Percentiles rank a stretch among this genome's conserved stretches.
phyloP scores from a whole-genome alignment of 1,140 invertebrate species.

The Coelopa frigida region DNA sequence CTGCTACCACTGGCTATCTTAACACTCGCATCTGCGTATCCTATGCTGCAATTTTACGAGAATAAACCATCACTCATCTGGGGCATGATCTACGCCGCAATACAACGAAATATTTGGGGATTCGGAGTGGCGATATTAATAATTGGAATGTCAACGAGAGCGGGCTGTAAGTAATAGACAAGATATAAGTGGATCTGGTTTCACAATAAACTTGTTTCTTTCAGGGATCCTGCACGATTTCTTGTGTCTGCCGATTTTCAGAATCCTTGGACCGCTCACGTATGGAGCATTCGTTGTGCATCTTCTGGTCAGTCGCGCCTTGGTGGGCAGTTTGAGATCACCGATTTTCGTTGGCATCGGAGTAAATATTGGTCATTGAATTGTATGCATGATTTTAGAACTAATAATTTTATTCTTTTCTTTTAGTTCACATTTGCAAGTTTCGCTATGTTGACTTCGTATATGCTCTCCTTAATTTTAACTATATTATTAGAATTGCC shows the following conservation, averaged over 20 bases:
- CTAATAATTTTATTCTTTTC: no score
- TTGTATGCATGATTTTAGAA: neutral
- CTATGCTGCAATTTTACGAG: conserved; percentile 37
- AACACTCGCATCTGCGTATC: conserved; percentile 33
- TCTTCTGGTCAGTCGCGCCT: conserved; percentile 27
- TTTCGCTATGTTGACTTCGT: conserved; percentile 32
- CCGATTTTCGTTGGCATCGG: conserved; percentile 34
- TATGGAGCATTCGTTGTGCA: conserved; percentile 40
- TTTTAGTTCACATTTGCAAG: conserved; percentile 34
- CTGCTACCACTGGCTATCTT: conserved; percentile 28
- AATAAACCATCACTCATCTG: conserved; percentile 24
- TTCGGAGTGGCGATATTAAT: conserved; percentile 30
- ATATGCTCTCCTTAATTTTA: conserved; percentile 31
- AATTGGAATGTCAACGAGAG: conserved; percentile 31
- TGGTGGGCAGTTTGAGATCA: conserved; percentile 30
- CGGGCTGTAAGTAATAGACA: conserved; percentile 39
- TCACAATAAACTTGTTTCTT: conserved; percentile 1
- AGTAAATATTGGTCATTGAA: conserved; percentile 25
- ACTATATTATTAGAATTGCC: conserved; percentile 42
- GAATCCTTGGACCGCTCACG: conserved; percentile 35
- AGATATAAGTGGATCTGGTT: neutral
- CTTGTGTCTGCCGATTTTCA: conserved; percentile 32
- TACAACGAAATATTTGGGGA: conserved; percentile 35
- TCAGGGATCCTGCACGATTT: conserved; percentile 37
- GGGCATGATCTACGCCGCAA: conserved; percentile 33